Conservation (phyloP, 1,140 invertebrate genomes). For the Conus ventricosus region DNA sequence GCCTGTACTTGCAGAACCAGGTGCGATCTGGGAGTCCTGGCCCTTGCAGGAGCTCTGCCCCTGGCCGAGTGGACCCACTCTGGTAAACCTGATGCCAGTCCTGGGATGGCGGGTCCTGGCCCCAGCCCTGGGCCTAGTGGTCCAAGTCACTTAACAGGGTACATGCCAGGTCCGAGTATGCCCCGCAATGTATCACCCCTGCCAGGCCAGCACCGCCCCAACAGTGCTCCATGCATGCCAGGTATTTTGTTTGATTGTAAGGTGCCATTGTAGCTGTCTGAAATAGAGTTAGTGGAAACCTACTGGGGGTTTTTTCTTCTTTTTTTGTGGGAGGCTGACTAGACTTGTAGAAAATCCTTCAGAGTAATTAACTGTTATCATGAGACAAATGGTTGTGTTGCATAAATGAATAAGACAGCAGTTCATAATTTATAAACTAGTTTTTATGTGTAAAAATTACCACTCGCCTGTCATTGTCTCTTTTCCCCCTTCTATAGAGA, state of each 20-base stretch:
- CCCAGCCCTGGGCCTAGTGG: neutral
- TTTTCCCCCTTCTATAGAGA: too few species aligned
- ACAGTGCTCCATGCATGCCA: constrained; percentile 63
- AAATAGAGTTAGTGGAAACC: too few species aligned
- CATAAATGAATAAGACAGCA: too few species aligned
- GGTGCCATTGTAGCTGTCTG: too few species aligned
- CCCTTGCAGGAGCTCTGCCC: neutral
- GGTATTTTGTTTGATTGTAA: constrained; percentile 36
- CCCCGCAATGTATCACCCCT: constrained; percentile 59
- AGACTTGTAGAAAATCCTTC: too few species aligned
- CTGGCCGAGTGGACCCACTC: constrained; percentile 28
- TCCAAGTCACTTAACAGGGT: constrained; percentile 31
- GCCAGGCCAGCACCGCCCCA: constrained; percentile 56
- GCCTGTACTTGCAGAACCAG: constrained; percentile 48
- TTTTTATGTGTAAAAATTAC: too few species aligned
- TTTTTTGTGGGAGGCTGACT: too few species aligned
- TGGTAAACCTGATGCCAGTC: constrained; percentile 10
- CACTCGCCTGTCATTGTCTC: too few species aligned
- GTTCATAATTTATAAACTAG: too few species aligned
- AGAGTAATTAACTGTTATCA: too few species aligned
- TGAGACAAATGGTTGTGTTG: too few species aligned
- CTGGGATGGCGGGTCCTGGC: constrained; percentile 26
- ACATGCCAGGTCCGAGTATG: constrained; percentile 45
- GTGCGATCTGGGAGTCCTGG: constrained; percentile 32
- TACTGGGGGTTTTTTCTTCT: too few species aligned